Evolutionary conservation across 2,888 invertebrate genomes (phyloP).

Genomic region (Gymnoscelis rufifasciata): DNA sequence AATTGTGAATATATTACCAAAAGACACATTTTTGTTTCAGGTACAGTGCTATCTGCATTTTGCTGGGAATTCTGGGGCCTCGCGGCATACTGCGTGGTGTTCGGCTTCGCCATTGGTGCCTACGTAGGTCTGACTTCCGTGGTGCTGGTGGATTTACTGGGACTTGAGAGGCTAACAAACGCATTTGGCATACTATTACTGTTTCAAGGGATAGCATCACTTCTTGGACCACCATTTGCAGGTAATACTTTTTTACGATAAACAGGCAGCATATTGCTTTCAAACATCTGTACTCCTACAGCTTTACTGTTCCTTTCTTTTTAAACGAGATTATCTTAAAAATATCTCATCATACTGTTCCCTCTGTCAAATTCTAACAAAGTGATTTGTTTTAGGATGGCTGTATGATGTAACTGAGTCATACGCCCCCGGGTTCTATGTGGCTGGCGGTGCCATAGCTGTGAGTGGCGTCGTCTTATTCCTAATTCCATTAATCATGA

Average conservation of each 20-base stretch:
- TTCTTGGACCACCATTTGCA: constrained; percentile 95
- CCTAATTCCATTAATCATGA: constrained; percentile 86
- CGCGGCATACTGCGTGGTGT: constrained; percentile 86
- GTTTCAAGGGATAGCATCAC: constrained; percentile 95
- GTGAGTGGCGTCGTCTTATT: constrained; percentile 93
- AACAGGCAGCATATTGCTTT: no score
- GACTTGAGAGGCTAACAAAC: constrained; percentile 95
- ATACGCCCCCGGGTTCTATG: constrained; percentile 92
- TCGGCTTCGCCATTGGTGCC: constrained; percentile 95
- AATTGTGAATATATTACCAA: no score
- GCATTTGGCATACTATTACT: constrained; percentile 95
- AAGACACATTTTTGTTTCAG: no score
- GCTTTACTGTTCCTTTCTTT: no score
- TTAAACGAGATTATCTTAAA: no score
- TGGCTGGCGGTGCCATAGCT: constrained; percentile 92
- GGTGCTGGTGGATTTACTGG: constrained; percentile 94
- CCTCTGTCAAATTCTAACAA: no score
- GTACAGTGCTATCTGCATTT: constrained; percentile 85
- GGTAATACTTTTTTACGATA: constrained; percentile 84
- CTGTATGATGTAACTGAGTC: constrained; percentile 87
- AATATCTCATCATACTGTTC: no score
- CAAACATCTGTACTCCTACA: no score
- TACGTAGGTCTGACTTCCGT: constrained; percentile 98
- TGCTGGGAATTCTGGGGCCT: constrained; percentile 86
- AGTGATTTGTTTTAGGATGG: constrained; percentile 81